phyloP scores from a whole-genome alignment of 2,113 vertebrate genomes.

The Meleagris gallopavo region DNA sequence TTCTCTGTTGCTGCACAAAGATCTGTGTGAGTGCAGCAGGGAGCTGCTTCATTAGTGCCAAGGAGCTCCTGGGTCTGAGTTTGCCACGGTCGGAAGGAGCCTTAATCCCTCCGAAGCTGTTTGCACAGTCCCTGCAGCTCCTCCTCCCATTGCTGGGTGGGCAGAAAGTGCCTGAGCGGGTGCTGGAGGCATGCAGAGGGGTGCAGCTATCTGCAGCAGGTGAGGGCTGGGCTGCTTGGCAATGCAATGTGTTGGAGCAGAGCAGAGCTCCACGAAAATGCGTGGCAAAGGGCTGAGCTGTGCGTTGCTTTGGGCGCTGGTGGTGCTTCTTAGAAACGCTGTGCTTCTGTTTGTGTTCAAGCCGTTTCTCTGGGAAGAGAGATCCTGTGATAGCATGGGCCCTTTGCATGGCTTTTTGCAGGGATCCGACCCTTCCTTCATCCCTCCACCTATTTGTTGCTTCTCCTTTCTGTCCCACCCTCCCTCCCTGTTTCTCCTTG shows the following conservation, averaged over 20 bases:
- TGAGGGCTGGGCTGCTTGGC: neutral
- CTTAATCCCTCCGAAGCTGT: rapidly evolving
- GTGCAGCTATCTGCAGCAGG: neutral
- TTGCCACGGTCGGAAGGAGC: neutral
- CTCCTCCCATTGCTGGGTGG: neutral
- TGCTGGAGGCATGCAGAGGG: neutral
- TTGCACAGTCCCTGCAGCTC: neutral
- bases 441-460: rapidly evolving
- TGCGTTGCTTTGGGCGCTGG: neutral
- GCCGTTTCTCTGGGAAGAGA: rapidly evolving
- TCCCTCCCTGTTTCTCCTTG: neutral
- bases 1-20: neutral
- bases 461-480: neutral
- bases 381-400: neutral
- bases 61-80: neutral
- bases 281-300: neutral
- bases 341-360: neutral
- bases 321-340: neutral
- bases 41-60: neutral
- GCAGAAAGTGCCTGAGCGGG: neutral
- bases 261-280: neutral
- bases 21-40: neutral
- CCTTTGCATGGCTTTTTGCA: neutral
- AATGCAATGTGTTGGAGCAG: neutral
- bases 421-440: neutral